Conservation (phyloP, 2,888 invertebrate genomes). For the Perithous albicinctus region DNA sequence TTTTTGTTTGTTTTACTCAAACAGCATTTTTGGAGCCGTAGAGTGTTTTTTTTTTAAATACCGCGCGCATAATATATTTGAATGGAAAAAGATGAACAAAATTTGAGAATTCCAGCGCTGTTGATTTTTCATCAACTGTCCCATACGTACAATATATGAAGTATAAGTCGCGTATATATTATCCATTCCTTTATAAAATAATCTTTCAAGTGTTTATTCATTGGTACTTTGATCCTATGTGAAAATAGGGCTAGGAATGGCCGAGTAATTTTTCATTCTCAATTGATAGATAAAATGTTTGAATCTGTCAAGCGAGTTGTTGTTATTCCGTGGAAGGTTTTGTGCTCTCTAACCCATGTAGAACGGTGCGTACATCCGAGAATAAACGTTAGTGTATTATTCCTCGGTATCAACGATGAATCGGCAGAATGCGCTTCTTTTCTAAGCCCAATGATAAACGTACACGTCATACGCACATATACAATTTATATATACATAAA, state of each 20-base stretch:
- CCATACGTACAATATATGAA: too few relatives aligned
- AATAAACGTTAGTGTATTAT: background rate
- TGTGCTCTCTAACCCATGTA: background rate
- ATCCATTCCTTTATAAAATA: background rate
- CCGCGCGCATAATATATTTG: too few relatives aligned
- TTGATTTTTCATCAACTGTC: too few relatives aligned
- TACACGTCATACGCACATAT: background rate
- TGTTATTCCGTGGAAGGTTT: slow-evolving; percentile 17
- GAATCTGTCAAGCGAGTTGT: background rate
- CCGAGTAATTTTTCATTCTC: slow-evolving; percentile 5
- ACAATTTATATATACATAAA: slow-evolving; percentile 5
- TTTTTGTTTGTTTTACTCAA: too few relatives aligned
- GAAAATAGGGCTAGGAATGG: slow-evolving; percentile 5
- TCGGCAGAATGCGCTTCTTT: slow-evolving; percentile 22
- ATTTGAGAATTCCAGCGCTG: too few relatives aligned
- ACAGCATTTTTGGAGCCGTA: too few relatives aligned
- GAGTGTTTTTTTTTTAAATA: background rate
- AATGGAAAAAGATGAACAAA: too few relatives aligned
- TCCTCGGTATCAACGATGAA: slow-evolving; percentile 20
- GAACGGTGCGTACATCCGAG: background rate
- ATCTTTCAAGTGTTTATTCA: slow-evolving; percentile 1
- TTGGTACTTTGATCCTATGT: background rate
- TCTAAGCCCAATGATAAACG: slow-evolving; percentile 23
- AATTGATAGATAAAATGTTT: background rate
- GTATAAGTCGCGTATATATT: too few relatives aligned